Evolutionary conservation across 1,140 invertebrate genomes (phyloP), one percentile per base, ranked within the genome.

Genomic region (Latrodectus geometricus): DNA sequence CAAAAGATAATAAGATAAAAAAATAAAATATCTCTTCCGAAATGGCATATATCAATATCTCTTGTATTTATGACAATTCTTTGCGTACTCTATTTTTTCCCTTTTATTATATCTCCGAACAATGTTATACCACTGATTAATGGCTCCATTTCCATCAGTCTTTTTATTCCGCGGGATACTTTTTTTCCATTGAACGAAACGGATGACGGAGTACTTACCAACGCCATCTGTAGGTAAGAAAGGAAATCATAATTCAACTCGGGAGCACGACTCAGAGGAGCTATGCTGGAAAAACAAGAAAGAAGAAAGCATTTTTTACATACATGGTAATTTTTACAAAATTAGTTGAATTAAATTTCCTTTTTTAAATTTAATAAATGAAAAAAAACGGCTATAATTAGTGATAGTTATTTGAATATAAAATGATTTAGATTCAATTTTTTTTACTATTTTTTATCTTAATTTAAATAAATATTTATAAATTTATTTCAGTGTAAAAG

Each of bases 61-160:
- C 72, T 84, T 84, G 82, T 84, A 84, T 84, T 84, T 84, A 84
- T 84, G 82, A 84, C 82, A 84, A 84, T 84, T 76, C 82, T 65
- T 75, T 70, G 65, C 82, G 82, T 84, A 76, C n/a, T 23, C 12
- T 68, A 76, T 54, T 76, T 84, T 84, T 84, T 84, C 76, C 56
- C 75, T 84, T 17, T 14, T 11, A 61, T 14, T 61, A 17, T 35
- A 35, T 35, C 35, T 35, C 35, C 81, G 61, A 75, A 84, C 82
- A 66, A 76, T 76, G 73, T 84, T 70, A 48, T 54, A n/a, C 15
- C 17, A 69, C 70, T 75, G 82, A 84, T 84, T 84, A 84, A 84
- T 84, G 82, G 68, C 50, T 54, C 56, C 17, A 70, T 61, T 65
- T 56, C 80, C 20, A 73, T 82, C 72, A 50, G 56, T 76, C 65